Evolutionary conservation across 2,888 invertebrate species (phyloP), one percentile per base, ranked within the genome.

Genomic region (Drosophila austrosaltans): DNA sequence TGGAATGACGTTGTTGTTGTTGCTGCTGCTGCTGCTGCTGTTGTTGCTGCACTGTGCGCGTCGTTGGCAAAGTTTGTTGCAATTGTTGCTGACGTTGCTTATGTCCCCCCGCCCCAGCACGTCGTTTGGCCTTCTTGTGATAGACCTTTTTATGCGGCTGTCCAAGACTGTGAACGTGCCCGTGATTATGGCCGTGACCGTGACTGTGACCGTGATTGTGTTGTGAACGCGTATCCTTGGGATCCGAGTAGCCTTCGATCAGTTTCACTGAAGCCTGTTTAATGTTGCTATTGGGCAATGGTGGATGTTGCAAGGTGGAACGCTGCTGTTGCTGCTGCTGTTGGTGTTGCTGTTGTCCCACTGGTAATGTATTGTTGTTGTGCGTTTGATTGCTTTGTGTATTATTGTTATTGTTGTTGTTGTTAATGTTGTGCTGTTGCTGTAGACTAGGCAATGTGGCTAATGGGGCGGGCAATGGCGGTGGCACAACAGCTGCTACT

Each of bases 241-340:
- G 92, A 83, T 92, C 92, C 16, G 92, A 92, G 64, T 92, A 92
- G 61, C 92, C 92, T 77, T 92, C 92, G 78, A 92, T 90, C 62
- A 92, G 85, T 82, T 92, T 92, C 58, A 92, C 90, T 54, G 90
- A 90, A 59, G 92, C 92, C 75, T 91, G 90, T 73, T 90, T 92
- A 53, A 92, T 92, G 75, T 89, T 85, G 63, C 91, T 90, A 58
- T 90, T 89, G 62, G 90, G 90, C 69, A 90, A 70, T 63, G 87
- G 90, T 62, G 89, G 89, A 77, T 82, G 90, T 20, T 81, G 86
- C 65, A 79, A 32, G 2, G 83, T 83, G 6, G 89, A 79, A 32
- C 88, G 82, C 58, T 73, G 72, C n/a, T 81, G 89, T 16, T 76
- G 78, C 56, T 72, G 77, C 6, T 67, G 74, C 30, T 66, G 73